Base-by-base conservation (phyloP, 2,888 invertebrate species). In the Trilocha varians region DNA sequence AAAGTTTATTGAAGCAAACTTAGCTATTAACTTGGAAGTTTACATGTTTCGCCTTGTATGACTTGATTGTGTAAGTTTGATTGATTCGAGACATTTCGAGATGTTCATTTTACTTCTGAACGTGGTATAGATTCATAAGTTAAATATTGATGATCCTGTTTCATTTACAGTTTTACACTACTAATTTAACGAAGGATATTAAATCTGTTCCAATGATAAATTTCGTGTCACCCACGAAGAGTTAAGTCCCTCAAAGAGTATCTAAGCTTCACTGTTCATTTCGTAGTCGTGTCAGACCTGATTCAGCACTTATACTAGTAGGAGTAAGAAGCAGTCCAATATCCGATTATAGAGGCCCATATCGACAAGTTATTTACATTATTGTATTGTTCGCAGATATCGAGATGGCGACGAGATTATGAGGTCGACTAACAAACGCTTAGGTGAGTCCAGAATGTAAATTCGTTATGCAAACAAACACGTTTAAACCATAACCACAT, bases 361-460 rank as follows among this genome's bases (percentile, higher is more conserved):
- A 18, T 25, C 6, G 6, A 3, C 6, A 2, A 9, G 25, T 25
- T 52, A 39, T 52, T 46, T 41, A 41, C 53, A 44, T 51, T 13
- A 47, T 55, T 60, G 62, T 59, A 61, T 68, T 79, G 58, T 68
- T 70, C 57, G 36, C 83, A 83, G 84, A 72, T 77, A 58, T 55
- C 58, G 72, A 61, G 56, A 82, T 82, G 80, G 65, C 66, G 61
- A 55, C 52, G 57, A 70, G 73, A 69, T 79, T 78, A 82, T 82
- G 80, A 82, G 67, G 61, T 57, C 57, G 58, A 53, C 57, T 58
- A 48, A 56, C 59, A 59, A 65, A 61, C 65, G 48, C 73, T 70
- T 71, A 79, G 77, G 83, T 80, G 57, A 82, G 82, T 72, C 18
- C 46, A 49, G 45, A 49, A 45, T 46, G 42, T 38, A 47, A 44